Conservation (phyloP, 2,113 vertebrate genomes). For the Zootoca vivipara region DNA sequence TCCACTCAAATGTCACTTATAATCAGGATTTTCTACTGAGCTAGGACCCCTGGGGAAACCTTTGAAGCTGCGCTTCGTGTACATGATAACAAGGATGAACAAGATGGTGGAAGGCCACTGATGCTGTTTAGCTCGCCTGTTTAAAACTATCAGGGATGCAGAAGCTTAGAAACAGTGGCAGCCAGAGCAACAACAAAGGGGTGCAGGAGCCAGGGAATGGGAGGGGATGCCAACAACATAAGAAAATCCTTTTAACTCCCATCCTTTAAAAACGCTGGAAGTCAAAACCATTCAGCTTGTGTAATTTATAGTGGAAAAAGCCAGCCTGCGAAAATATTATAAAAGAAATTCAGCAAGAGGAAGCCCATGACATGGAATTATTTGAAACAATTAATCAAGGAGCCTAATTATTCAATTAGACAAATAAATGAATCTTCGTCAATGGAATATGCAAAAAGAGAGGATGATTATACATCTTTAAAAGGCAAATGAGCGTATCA, state of each 20-base stretch:
- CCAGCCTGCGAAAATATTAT: slow-evolving; percentile 71
- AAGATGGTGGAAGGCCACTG: slow-evolving; percentile 70
- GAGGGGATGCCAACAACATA: slow-evolving; percentile 59
- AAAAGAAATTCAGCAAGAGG: slow-evolving; percentile 73
- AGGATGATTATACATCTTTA: slow-evolving; percentile 68
- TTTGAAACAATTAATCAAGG: slow-evolving; percentile 77
- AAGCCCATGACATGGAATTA: slow-evolving; percentile 75
- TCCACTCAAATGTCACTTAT: slow-evolving; percentile 85
- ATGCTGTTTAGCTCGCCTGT: slow-evolving; percentile 69
- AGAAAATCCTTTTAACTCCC: slow-evolving; percentile 58
- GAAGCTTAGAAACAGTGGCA: slow-evolving; percentile 70
- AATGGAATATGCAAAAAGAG: slow-evolving; percentile 67
- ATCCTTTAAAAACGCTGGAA: slow-evolving; percentile 60
- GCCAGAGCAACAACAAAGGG: slow-evolving; percentile 68
- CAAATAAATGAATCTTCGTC: slow-evolving; percentile 70
- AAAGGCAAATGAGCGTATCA: slow-evolving; percentile 72
- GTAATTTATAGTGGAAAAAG: slow-evolving; percentile 74
- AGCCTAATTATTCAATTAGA: slow-evolving; percentile 76
- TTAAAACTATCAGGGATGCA: slow-evolving; percentile 73
- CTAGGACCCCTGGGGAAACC: slow-evolving; percentile 80
- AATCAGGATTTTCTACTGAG: slow-evolving; percentile 83
- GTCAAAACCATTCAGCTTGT: slow-evolving; percentile 62
- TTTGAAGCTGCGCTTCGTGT: slow-evolving; percentile 76
- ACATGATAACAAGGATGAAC: slow-evolving; percentile 73
- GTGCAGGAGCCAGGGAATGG: slow-evolving; percentile 56